Evolutionary conservation across 2,888 invertebrate species (phyloP).

Genomic region (Lepidochrysops patricia): DNA sequence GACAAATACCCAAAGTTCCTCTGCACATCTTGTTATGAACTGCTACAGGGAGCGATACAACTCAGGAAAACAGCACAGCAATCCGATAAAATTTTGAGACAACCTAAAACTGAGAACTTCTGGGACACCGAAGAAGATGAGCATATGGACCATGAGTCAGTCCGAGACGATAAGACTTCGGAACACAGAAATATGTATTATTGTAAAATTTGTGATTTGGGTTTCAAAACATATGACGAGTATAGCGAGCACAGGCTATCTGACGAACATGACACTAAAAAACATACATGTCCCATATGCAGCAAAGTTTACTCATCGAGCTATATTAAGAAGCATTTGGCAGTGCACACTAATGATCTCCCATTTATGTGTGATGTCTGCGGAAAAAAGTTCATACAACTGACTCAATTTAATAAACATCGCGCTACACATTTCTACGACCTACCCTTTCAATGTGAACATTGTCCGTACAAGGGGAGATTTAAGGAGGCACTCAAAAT

Average conservation of each 20-base stretch:
- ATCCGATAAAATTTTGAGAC: conserved; percentile 40
- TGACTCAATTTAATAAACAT: conserved; percentile 48
- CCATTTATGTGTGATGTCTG: conserved; percentile 58
- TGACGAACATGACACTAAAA: conserved; percentile 48
- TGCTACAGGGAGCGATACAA: conserved; percentile 50
- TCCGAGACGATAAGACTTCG: conserved; percentile 22
- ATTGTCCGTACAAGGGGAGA: conserved; percentile 58
- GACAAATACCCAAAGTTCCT: conserved; percentile 51
- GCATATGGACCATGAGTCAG: conserved; percentile 17
- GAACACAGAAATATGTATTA: conserved; percentile 26
- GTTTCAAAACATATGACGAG: conserved; percentile 41
- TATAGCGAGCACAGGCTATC: conserved; percentile 44
- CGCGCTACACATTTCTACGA: conserved; percentile 52
- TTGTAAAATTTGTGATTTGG: conserved; percentile 46
- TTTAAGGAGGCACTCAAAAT: conserved; percentile 54
- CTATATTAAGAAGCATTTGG: conserved; percentile 50
- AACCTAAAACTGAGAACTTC: conserved; percentile 25
- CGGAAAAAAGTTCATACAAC: conserved; percentile 48
- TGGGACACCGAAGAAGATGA: conserved; percentile 18
- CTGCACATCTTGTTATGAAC: conserved; percentile 43
- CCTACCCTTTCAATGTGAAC: conserved; percentile 49
- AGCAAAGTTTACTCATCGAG: conserved; percentile 43
- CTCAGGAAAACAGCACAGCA: conserved; percentile 54
- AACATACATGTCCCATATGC: conserved; percentile 45
- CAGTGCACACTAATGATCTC: conserved; percentile 37